These are phyloP conservation scores for Boloria euphrosyne DNA, from an alignment of 2,888 invertebrate species.

Conservation along the genomic window DNA sequence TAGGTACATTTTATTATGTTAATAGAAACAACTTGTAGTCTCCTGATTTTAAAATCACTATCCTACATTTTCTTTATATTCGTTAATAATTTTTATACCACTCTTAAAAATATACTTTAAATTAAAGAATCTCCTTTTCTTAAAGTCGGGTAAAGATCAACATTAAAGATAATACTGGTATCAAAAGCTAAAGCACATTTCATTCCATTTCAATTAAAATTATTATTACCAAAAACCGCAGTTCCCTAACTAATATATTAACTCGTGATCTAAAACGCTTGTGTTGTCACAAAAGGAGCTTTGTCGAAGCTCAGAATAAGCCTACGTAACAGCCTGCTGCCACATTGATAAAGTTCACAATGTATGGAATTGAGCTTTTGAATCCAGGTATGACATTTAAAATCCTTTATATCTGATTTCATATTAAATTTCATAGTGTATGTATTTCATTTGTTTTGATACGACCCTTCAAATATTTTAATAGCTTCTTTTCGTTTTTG, in stretches of 20 bases:
- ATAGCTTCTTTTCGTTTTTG: no score
- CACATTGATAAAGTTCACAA: conserved; percentile 20
- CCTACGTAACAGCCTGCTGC: conserved; percentile 15
- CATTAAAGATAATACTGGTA: no score
- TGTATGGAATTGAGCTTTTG: conserved; percentile 11
- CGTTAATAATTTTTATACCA: no score
- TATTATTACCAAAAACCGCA: background rate
- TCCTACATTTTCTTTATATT: no score
- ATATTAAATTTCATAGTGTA: background rate
- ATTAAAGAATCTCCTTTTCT: no score
- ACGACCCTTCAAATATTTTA: no score
- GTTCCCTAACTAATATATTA: background rate
- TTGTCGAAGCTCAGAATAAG: conserved; percentile 23
- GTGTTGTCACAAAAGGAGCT: conserved; percentile 16
- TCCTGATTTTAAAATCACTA: no score
- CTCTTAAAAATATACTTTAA: no score
- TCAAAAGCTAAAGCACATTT: no score
- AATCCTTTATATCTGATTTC: background rate
- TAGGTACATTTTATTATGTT: no score
- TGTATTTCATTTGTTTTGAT: background rate
- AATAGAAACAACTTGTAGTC: no score
- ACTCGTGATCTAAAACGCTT: background rate
- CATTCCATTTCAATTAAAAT: background rate
- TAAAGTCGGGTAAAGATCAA: no score
- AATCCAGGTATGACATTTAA: conserved; percentile 8